Evolutionary conservation across 1,140 invertebrate species (phyloP).

Genomic region (Cyrtorhinus lividipennis): DNA sequence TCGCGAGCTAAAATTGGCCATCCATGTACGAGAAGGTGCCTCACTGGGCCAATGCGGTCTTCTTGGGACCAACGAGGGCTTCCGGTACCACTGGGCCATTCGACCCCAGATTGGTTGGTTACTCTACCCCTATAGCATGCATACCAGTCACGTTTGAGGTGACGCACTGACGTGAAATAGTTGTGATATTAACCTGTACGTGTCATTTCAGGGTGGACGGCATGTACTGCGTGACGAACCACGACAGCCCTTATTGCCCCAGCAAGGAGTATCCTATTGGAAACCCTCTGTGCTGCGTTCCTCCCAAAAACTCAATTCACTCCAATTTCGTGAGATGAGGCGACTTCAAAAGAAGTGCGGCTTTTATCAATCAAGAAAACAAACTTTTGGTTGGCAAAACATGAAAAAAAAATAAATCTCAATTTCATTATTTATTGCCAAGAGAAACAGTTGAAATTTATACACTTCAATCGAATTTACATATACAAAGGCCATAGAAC

Average conservation of each 20-base stretch:
- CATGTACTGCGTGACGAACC: constrained; percentile 46
- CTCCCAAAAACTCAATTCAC: constrained; percentile 9
- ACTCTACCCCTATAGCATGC: constrained; percentile 22
- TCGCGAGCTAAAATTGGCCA: constrained; percentile 36
- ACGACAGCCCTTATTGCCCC: constrained; percentile 50
- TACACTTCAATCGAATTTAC: too few species aligned
- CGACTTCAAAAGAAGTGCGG: too few species aligned
- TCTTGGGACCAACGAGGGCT: constrained; percentile 28
- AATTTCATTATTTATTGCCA: too few species aligned
- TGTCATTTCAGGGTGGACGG: constrained; percentile 37
- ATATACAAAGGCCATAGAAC: too few species aligned
- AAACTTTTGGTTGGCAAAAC: too few species aligned
- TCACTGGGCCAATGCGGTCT: constrained; percentile 23
- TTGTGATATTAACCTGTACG: too few species aligned
- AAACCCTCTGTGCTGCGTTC: constrained; percentile 46
- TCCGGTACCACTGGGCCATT: constrained; percentile 38
- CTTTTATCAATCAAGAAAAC: too few species aligned
- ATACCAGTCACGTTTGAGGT: too few species aligned
- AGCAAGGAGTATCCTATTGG: constrained; percentile 35
- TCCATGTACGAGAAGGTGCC: constrained; percentile 51
- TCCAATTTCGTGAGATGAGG: constrained; percentile 13
- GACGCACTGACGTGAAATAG: too few species aligned
- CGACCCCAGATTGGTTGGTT: constrained; percentile 39
- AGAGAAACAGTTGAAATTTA: too few species aligned
- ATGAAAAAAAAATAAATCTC: too few species aligned